Base-by-base conservation (phyloP, 2,888 invertebrate genomes). In the Idaea aversata region DNA sequence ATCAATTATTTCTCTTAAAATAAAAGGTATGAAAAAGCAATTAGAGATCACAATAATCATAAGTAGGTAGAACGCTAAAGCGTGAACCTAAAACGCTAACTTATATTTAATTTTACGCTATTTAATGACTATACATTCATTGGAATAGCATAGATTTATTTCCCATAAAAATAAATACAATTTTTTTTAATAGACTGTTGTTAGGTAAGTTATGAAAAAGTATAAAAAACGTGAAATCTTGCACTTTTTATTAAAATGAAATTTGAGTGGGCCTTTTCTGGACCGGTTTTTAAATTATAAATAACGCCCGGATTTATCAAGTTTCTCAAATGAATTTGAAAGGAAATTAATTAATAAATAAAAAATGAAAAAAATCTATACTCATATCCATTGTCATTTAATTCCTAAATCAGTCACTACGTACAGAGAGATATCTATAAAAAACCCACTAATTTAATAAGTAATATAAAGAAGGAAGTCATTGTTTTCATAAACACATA, bases 61-160 rank as follows among this genome's bases (percentile, higher is more conserved):
- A 82, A 85, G 82, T 81, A n/a, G 68, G 79, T 72, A 83, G 79
- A 85, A 83, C 80, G 82, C 85, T 84, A 82, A 84, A 82, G 86
- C 85, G 80, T 80, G 79, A 70, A 75, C 67, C 78, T 80, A 81
- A 77, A 67, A 63, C 65, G 70, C 70, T 75, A 77, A 68, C 67
- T 64, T 67, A 72, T 75, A 74, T 58, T 70, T 72, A 77, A 75
- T 68, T 65, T 67, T 76, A 74, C 64, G 67, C 71, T 78, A 77
- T 60, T 68, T 67, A 70, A 77, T 59, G 63, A 65, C 61, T 65
- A n/a, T n/a, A 61, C 66, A 57, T 25, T 25, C 34, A 61, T 62
- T 58, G 57, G 60, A 61, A 58, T 58, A 16, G 61, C 60, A 66
- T 66, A 63, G 15, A 64, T 63, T 36, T 64, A 65, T 35, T 61